Percentiles rank a stretch among this genome's conserved stretches.
These are phyloP conservation scores for Marcusenius ussheri DNA, from an alignment of 2,113 vertebrate genomes.

Conservation along the genomic window DNA sequence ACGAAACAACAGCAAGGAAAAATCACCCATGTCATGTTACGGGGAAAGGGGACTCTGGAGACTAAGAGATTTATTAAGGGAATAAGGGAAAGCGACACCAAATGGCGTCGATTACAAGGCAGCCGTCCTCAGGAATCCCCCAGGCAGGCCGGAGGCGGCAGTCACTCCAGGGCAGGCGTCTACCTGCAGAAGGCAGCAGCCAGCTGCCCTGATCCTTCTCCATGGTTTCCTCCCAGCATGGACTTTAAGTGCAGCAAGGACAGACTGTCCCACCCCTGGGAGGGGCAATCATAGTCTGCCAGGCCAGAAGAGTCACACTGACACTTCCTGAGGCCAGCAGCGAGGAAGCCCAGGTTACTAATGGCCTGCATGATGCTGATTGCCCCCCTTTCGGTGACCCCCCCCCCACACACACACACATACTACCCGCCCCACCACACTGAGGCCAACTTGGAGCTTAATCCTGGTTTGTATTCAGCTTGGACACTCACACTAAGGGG, in stretches of 20 bases:
- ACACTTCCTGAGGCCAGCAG: neutral
- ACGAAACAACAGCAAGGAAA: neutral
- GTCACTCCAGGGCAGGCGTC: neutral
- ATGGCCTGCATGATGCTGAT: neutral
- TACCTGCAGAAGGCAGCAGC: neutral
- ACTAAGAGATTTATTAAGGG: neutral
- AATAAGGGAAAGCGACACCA: neutral
- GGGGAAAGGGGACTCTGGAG: neutral
- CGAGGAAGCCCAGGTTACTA: neutral
- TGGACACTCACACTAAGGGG: no score
- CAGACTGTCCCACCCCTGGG: neutral
- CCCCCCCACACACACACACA: no score
- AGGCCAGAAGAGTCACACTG: neutral
- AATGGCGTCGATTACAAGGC: neutral
- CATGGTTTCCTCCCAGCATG: neutral
- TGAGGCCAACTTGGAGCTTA: no score
- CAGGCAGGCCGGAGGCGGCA: neutral
- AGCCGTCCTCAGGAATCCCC: neutral
- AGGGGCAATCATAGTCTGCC: neutral
- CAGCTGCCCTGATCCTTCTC: neutral
- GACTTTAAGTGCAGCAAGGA: neutral
- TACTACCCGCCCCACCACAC: neutral
- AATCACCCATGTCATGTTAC: neutral
- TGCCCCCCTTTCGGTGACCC: no score
- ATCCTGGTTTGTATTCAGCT: no score